Base-by-base conservation (phyloP, 37 sponge, comb jelly and placozoan species). In the Bolinopsis microptera region DNA sequence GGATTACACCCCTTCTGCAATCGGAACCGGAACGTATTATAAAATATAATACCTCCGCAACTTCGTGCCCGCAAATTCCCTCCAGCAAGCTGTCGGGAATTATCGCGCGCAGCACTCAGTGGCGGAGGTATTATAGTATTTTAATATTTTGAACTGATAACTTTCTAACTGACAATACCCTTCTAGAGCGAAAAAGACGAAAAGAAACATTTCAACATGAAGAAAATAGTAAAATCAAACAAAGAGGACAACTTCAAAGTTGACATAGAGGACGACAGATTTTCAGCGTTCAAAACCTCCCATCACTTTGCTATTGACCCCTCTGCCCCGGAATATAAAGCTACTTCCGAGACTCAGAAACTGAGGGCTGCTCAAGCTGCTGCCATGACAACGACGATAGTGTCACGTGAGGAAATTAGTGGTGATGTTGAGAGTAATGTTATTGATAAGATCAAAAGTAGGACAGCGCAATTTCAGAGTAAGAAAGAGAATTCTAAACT, bases 151-250 rank as follows among this genome's bases (percentile, higher is more conserved):
- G n/a, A n/a, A n/a, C n/a, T n/a, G n/a, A n/a, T n/a, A n/a, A n/a
- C n/a, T n/a, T n/a, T n/a, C n/a, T n/a, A n/a, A n/a, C n/a, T n/a
- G n/a, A n/a, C n/a, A n/a, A n/a, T n/a, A n/a, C n/a, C n/a, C n/a
- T 77, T 35, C 23, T 48, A 86, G 90, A 38, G 30, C 27, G 90
- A 86, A n/a, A 86, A 86, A 40, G 90, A 86, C 61, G 90, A 86
- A 0, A 86, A 39, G 48, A 86, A 86, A 39, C 90, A 86, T n/a
- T 86, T 86, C 61, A 40, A 86, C 90, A 86, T 86, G 90, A 86
- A 86, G 30, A 86, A 86, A 30, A 86, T 86, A 8, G 90, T 86
- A 2, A 86, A 86, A 34, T 39, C 90, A 0, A 38, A 38, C 0
- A 86, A 86, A 40, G 90, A 38, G 38, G 90, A 40, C 61, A 48